Percentiles rank a stretch among this genome's conserved stretches.
Evolutionary conservation across 2,797 vertebrate genomes (phyloP).

Genomic region (Schizopygopsis malacanthus): DNA sequence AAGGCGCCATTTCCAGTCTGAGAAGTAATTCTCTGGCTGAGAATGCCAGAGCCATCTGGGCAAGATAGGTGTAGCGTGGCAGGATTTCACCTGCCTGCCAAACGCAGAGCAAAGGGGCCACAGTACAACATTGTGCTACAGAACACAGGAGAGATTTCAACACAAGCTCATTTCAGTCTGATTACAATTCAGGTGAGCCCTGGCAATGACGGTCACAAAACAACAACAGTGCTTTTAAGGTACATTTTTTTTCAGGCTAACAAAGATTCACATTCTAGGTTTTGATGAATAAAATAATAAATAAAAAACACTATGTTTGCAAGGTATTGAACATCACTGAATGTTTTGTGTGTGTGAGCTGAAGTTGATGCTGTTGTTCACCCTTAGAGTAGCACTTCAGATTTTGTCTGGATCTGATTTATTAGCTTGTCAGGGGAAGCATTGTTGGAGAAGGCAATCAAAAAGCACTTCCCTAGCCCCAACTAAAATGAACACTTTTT

Average conservation of each 20-base stretch:
- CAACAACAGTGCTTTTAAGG: slow-evolving; percentile 78
- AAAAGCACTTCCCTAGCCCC: slow-evolving; percentile 99
- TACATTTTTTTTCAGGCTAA: slow-evolving; percentile 63
- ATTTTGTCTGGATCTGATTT: slow-evolving; percentile 93
- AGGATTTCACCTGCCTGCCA: slow-evolving; percentile 78
- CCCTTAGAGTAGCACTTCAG: slow-evolving; percentile 80
- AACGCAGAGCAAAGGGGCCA: slow-evolving; percentile 58
- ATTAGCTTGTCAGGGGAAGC: slow-evolving; percentile 99
- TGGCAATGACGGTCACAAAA: slow-evolving; percentile 78
- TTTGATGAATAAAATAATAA: slow-evolving; percentile 1
- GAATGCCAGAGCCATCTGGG: slow-evolving; percentile 79
- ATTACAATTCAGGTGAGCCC: slow-evolving; percentile 70
- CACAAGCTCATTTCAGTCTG: slow-evolving; percentile 41
- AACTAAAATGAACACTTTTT: slow-evolving; percentile 98
- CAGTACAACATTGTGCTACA: slow-evolving; percentile 43
- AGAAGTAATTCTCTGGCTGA: slow-evolving; percentile 81
- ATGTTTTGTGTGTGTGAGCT: slow-evolving; percentile 72
- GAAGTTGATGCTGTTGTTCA: slow-evolving; percentile 82
- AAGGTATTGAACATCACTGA: slow-evolving; percentile 75
- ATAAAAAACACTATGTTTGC: slow-evolving; percentile 34
- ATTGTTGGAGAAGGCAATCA: slow-evolving; percentile 98
- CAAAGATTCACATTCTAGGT: neutral
- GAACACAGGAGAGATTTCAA: slow-evolving; percentile 38
- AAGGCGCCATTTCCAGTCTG: slow-evolving; percentile 78
- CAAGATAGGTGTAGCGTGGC: slow-evolving; percentile 78